Base-by-base conservation (phyloP, 2,113 vertebrate species). In the Nicator chloris region DNA sequence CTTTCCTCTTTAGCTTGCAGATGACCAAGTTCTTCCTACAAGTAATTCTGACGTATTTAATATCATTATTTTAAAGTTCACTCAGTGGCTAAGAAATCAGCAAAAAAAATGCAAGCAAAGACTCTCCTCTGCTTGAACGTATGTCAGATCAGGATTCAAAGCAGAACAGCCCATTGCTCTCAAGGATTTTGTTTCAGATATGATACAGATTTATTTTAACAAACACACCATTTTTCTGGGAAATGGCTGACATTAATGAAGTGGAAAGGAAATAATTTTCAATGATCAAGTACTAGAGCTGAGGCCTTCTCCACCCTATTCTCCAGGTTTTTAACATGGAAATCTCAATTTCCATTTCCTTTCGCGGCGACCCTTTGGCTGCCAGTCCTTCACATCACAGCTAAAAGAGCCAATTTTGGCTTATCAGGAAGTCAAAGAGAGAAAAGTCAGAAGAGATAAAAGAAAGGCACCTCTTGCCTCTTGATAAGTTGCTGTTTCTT, bases 401-500 rank as follows among this genome's bases (percentile, higher is more conserved):
- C 35, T 54, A 24, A 66, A 85, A 66, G 20, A 54, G 30, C 16
- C 65, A 33, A 15, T 45, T 87, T 22, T 20, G 40, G 33, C 56
- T 94, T 77, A 80, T 24, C 60, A 54, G 44, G 21, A 80, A 70
- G 71, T 27, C 71, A 42, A 15, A 76, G 63, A 93, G 40, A 82
- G 27, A 63, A 37, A 54, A 83, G 27, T 10, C 59, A 50, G 40
- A 53, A 50, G 45, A 82, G 59, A 76, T 11, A 66, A 44, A 56
- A 47, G 73, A 40, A 64, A 60, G 26, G 30, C 49, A 93, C 53
- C 6, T 61, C 44, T 60, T 15, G 63, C 35, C 66, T 59, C 59
- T 56, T 0, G 0, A 0, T 13, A 82, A 69, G 49, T 12, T 64
- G 53, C 7, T 64, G 9, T 49, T 69, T 77, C 71, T 80, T 80